Evolutionary conservation across 2,113 vertebrate species (phyloP), one percentile per base, ranked within the genome.

Genomic region (Macquaria australasica): DNA sequence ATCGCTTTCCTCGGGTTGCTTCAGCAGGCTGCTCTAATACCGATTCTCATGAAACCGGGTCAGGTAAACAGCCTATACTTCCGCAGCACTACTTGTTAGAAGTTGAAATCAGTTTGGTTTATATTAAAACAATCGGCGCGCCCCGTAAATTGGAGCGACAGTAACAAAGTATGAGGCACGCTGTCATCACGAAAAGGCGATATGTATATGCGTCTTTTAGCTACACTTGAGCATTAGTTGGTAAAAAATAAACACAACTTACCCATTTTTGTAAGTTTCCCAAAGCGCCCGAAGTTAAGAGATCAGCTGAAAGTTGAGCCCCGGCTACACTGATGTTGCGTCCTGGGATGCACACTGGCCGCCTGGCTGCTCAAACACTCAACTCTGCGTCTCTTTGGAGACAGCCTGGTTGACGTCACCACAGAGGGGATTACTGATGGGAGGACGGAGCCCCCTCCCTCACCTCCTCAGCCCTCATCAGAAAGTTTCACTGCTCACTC

Each of bases 341-440:
- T 91, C 92, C 89, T 60, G 88, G 82, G 92, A 92, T 94, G 91
- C 85, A 53, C 91, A 87, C 91, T 87, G 87, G 59, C 87, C 84
- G 89, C 92, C 78, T 72, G 82, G 90, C 90, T 91, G 88, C 80
- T 76, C 85, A 6, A 37, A 74, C 83, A 41, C 83, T 53, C 83
- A 56, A 68, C 73, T 56, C 87, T 23, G 88, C 75, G 91, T 90
- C 89, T 74, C 84, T 83, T 88, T 81, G 90, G 89, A 92, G 93
- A 86, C 88, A 75, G 87, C 82, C 86, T 9, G 64, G 0, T 81
- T 95, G 93, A 96, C 95, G 95, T 96, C 95, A 95, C 62, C 58
- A 8, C 73, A 6, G 76, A 79, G 87, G 88, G 92, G 93, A 93
- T 93, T 92, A 94, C 87, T 81, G 88, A 80, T 86, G 88, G 62